Base-by-base conservation (phyloP, 2,888 invertebrate genomes). In the Shargacucullia verbasci region DNA sequence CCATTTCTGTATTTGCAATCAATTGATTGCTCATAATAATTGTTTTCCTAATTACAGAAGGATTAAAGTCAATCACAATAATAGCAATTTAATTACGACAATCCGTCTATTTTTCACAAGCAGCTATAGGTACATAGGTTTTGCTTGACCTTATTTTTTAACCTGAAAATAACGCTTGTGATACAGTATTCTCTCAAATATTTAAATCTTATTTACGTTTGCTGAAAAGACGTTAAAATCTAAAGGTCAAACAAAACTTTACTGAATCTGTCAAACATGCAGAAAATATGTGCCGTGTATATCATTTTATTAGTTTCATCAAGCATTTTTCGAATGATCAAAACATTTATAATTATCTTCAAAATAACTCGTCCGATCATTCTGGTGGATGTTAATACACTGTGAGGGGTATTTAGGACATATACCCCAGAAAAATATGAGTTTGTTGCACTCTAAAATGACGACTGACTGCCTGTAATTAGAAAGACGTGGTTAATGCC, bases 1-100 rank as follows among this genome's bases (percentile, higher is more conserved):
- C 35, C 15, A 48, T 48, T 45, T 49, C 14, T 47, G 14, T 13
- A 47, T 41, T 31, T 25, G 29, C 29, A 29, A 9, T 9, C 1
- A 29, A 29, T 29, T 31, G 7, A 72, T 72, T 31, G 53, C 55
- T 37, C 15, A 13, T 60, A 7, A 72, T 67, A 35, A 60, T 60
- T 54, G 37, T 46, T 37, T 33, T 7, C 10, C 20, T 49, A 54
- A 71, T 66, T 66, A 35, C 60, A 45, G 37, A 40, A 29, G 34
- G 27, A 65, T 29, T 45, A 20, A 35, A 46, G 27, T 6, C 20
- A 72, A 72, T 67, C 48, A 45, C 33, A 59, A 44, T 55, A 55
- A 67, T 52, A 45, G 45, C 52, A 35, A 59, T 55, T 12, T 41
- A 60, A 71, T 64, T 56, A 43, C 10, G 11, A 41, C n/a, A 37